Base-by-base conservation (phyloP, 2,888 invertebrate genomes). In the Colostygia pectinataria region DNA sequence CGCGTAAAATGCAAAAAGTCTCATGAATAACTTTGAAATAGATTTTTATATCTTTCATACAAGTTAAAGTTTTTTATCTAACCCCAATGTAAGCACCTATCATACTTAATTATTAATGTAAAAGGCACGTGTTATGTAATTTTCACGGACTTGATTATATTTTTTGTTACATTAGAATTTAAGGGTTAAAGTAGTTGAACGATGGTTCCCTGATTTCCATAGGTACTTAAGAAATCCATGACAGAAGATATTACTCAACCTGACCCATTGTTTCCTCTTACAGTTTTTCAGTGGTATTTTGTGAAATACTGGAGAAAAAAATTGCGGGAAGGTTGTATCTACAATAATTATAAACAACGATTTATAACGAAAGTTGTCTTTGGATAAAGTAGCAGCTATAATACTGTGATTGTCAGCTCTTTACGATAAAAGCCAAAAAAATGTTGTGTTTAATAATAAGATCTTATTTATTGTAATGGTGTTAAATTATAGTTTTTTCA, bases 51-150 rank as follows among this genome's bases (percentile, higher is more conserved):
- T 62, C 43, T 63, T 63, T 57, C 59, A 50, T 56, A 58, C 52
- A 41, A 45, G 12, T 49, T 8, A 49, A 38, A 37, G 39, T 55
- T 50, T 55, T 50, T 74, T 76, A 72, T 66, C 56, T 71, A 71
- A 77, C 70, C 71, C 33, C 72, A 72, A 65, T 72, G 67, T 69
- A 70, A 65, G 79, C 85, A 85, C 85, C 72, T 70, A 65, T 63
- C 63, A 68, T 65, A 66, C 77, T 78, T 77, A 72, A 77, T 73
- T 71, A 76, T 80, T 78, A 74, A 75, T 73, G 73, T 80, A 70
- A 80, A 77, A 28, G 55, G 89, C 89, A 89, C 89, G 79, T 89
- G 89, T 89, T 89, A 89, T 74, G 77, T 84, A 86, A 77, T 73
- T 71, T 38, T 80, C 89, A 89, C 89, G 77, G 74, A 76, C 76